Conservation (phyloP, 2,797 vertebrate genomes). For the Zalophus californianus region DNA sequence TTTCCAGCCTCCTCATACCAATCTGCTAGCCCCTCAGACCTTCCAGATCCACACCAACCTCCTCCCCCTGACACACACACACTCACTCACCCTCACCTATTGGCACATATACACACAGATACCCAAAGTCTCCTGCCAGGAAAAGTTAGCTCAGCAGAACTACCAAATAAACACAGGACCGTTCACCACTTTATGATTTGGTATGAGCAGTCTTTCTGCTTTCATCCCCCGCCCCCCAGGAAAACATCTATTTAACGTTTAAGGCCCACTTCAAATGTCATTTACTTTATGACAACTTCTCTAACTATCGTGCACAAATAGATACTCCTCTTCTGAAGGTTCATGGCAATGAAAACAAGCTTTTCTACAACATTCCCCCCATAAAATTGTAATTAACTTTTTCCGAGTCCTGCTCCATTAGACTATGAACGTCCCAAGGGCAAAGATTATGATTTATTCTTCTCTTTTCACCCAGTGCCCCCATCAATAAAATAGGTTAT, state of each 20-base stretch:
- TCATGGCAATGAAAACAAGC: background rate
- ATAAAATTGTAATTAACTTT: constrained; percentile 12
- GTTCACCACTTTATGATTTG: background rate
- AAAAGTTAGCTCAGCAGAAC: background rate
- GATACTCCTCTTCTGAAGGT: background rate
- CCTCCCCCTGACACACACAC: background rate
- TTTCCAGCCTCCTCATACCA: background rate
- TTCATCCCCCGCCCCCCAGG: background rate
- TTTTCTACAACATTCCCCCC: background rate
- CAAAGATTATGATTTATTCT: background rate
- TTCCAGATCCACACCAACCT: background rate
- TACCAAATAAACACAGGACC: background rate
- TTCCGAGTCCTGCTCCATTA: background rate
- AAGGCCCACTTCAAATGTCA: background rate
- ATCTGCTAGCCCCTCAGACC: background rate
- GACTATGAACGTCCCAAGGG: constrained; percentile 1
- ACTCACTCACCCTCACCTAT: too few species aligned
- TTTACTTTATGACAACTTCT: background rate
- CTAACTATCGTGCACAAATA: background rate
- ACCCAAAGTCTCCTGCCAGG: background rate
- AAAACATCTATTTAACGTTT: background rate
- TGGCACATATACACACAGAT: background rate
- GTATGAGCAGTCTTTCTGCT: background rate
- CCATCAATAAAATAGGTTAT: background rate
- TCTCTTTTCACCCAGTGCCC: background rate